Evolutionary conservation across 2,797 vertebrate species (phyloP).

Genomic region (Odontamblyopus lacepedii): DNA sequence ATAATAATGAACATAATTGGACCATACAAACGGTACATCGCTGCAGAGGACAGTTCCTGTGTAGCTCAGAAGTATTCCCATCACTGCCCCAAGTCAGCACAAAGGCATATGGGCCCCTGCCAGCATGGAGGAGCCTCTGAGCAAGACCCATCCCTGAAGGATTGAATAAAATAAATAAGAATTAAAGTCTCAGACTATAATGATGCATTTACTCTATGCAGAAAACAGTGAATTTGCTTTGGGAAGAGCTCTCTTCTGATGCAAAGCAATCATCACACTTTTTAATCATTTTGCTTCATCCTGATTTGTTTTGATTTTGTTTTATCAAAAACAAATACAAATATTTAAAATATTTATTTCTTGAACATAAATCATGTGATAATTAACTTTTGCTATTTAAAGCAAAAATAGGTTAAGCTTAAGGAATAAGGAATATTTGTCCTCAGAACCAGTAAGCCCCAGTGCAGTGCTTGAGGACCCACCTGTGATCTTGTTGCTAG

Average conservation of each 20-base stretch:
- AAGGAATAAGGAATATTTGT: too few relatives aligned
- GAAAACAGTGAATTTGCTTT: neutral
- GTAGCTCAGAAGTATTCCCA: slow-evolving; percentile 67
- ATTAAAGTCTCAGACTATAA: neutral
- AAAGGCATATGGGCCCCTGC: slow-evolving; percentile 73
- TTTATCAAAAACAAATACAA: too few relatives aligned
- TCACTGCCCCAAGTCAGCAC: slow-evolving; percentile 72
- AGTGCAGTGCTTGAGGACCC: too few relatives aligned
- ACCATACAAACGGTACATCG: slow-evolving; percentile 4
- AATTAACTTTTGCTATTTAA: too few relatives aligned
- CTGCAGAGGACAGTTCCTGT: slow-evolving; percentile 45
- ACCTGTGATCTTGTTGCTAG: too few relatives aligned
- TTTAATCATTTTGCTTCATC: too few relatives aligned
- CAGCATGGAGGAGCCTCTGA: slow-evolving; percentile 62
- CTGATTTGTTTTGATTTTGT: too few relatives aligned
- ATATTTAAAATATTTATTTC: too few relatives aligned
- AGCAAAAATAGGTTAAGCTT: too few relatives aligned
- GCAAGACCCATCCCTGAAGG: neutral
- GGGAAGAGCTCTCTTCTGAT: neutral
- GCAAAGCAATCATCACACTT: neutral
- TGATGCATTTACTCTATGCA: too few relatives aligned
- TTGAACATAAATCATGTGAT: too few relatives aligned
- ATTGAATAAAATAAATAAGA: neutral
- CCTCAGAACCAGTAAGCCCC: too few relatives aligned
- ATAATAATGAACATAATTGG: neutral